Percentiles rank a stretch among this genome's conserved stretches.
Conservation (phyloP, 2,797 vertebrate genomes). For the Eidolon dupreanum region DNA sequence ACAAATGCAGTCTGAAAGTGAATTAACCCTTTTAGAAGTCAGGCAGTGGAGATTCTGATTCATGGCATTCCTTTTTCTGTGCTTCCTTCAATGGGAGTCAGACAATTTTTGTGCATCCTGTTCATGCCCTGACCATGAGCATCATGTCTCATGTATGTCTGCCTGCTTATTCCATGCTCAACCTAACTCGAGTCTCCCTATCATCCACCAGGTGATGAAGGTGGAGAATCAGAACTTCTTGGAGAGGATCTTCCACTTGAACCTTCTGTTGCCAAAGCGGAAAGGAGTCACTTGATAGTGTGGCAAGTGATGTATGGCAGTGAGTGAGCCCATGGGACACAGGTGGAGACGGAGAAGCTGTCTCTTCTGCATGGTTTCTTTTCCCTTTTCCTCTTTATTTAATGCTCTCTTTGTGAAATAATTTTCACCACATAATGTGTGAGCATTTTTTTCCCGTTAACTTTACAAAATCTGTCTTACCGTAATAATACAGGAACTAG, state of each 20-base stretch:
- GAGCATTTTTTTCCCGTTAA: constrained; percentile 85
- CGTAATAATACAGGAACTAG: constrained; percentile 80
- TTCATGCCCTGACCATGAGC: background rate
- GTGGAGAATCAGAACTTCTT: constrained; percentile 90
- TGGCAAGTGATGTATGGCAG: constrained; percentile 93
- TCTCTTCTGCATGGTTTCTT: constrained; percentile 85
- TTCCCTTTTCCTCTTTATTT: constrained; percentile 54
- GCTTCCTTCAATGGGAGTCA: background rate
- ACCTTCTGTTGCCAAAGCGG: constrained; percentile 94
- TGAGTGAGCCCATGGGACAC: constrained; percentile 86
- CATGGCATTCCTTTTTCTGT: background rate
- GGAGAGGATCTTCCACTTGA: constrained; percentile 92
- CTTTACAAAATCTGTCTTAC: constrained; percentile 82
- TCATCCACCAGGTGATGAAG: constrained; percentile 92
- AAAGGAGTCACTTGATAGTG: constrained; percentile 98
- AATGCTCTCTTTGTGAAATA: constrained; percentile 83
- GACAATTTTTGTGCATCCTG: background rate
- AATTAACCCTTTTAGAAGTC: background rate
- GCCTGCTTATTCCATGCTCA: background rate
- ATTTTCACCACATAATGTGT: constrained; percentile 84
- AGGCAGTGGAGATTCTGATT: background rate
- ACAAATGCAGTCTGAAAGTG: background rate
- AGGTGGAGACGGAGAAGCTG: constrained; percentile 68
- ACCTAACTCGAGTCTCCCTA: background rate
- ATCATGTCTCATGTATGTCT: rapidly evolving